These are phyloP conservation scores for Oxycera nigricornis DNA, from an alignment of 2,888 invertebrate species.

Conservation along the genomic window DNA sequence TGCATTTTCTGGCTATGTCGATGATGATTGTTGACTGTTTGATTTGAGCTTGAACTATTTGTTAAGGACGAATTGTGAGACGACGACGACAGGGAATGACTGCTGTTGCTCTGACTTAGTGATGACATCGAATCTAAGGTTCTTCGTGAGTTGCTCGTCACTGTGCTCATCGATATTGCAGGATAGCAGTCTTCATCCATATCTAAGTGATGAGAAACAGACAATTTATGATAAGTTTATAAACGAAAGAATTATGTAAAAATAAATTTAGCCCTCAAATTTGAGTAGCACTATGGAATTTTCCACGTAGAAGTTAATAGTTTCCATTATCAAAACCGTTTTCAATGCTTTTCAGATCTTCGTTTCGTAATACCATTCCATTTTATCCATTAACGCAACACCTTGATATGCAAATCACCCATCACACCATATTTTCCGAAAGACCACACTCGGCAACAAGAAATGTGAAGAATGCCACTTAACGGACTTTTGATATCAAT, in stretches of 20 bases:
- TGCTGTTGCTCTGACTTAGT: slow-evolving; percentile 33
- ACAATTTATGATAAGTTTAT: too few species aligned
- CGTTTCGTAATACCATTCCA: background rate
- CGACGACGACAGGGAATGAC: slow-evolving; percentile 18
- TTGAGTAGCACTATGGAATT: background rate
- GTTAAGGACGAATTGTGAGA: background rate
- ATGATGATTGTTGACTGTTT: slow-evolving; percentile 43
- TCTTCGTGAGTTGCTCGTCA: slow-evolving; percentile 61
- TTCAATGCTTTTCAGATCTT: background rate
- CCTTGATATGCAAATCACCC: background rate
- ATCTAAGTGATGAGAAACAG: slow-evolving; percentile 68
- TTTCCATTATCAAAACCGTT: too few species aligned
- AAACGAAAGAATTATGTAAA: background rate
- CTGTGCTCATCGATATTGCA: slow-evolving; percentile 75
- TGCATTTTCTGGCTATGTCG: slow-evolving; percentile 41
- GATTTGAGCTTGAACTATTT: slow-evolving; percentile 44
- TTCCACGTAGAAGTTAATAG: too few species aligned
- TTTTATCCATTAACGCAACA: background rate
- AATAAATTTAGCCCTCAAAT: background rate
- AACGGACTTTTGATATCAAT: slow-evolving; percentile 29
- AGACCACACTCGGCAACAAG: background rate
- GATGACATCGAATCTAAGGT: slow-evolving; percentile 35
- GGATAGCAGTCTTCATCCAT: slow-evolving; percentile 92
- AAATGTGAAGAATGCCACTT: slow-evolving; percentile 20
- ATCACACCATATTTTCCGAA: background rate